These are phyloP conservation scores for Enchytraeus crypticus DNA, from an alignment of 2,888 invertebrate species.

Conservation along the genomic window DNA sequence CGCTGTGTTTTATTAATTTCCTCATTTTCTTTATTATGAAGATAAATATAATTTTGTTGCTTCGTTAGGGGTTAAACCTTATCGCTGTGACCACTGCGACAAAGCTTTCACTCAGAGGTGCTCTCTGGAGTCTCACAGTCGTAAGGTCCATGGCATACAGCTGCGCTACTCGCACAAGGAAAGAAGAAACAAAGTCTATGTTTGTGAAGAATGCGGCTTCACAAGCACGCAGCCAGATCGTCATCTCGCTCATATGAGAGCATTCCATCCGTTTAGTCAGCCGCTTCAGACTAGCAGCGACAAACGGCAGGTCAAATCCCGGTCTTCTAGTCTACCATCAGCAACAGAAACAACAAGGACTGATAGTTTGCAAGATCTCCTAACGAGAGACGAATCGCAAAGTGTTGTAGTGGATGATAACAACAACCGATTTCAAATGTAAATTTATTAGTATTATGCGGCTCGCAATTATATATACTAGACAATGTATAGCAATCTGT, in stretches of 20 bases:
- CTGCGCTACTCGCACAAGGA: constrained; percentile 97
- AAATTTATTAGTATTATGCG: too few relatives aligned
- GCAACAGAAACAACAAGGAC: too few relatives aligned
- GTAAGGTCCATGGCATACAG: constrained; percentile 93
- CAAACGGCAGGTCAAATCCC: constrained; percentile 73
- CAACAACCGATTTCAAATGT: too few relatives aligned
- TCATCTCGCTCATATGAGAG: constrained; percentile 88
- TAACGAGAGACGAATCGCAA: too few relatives aligned
- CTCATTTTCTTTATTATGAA: neutral
- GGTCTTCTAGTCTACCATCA: too few relatives aligned
- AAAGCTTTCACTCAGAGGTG: constrained; percentile 99
- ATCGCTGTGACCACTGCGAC: constrained; percentile 94
- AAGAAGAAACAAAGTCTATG: constrained; percentile 73
- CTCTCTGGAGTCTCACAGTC: constrained; percentile 94
- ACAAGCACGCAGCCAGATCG: constrained; percentile 92
- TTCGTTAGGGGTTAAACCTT: constrained; percentile 75
- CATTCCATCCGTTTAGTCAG: constrained; percentile 58
- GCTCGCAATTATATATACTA: too few relatives aligned
- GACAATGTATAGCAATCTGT: too few relatives aligned
- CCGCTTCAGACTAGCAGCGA: constrained; percentile 92
- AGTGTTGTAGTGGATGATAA: too few relatives aligned
- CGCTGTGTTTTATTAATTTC: too few relatives aligned
- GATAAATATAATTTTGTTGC: neutral
- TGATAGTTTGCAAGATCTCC: too few relatives aligned
- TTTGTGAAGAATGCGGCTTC: constrained; percentile 98